Conservation (phyloP, 1,140 invertebrate genomes). For the Pseudoatta argentina region DNA sequence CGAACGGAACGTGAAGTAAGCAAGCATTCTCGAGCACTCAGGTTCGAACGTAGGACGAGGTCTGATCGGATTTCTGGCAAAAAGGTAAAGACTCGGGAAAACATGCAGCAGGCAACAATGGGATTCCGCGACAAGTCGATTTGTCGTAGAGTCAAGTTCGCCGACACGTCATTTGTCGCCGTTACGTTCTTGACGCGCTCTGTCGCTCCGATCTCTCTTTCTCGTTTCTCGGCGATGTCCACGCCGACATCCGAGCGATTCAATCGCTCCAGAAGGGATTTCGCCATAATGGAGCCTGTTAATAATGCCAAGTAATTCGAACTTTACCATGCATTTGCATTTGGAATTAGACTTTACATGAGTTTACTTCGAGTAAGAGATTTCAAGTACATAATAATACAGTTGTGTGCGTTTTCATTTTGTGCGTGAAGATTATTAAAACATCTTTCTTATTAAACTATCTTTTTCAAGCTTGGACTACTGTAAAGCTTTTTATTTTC, state of each 20-base stretch:
- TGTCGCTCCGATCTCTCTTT: constrained; percentile 30
- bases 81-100: constrained; percentile 54
- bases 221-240: constrained; percentile 55
- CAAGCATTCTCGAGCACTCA: constrained; percentile 62
- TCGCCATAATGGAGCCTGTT: constrained; percentile 10
- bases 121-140: constrained; percentile 76
- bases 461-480: neutral
- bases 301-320: constrained; percentile 51
- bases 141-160: constrained; percentile 74
- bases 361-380: neutral
- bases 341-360: constrained; percentile 2
- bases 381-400: neutral
- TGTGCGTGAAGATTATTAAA: neutral
- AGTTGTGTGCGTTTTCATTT: neutral
- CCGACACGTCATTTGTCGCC: constrained; percentile 64
- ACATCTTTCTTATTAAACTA: neutral
- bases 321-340: neutral
- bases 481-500: neutral
- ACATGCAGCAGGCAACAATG: constrained; percentile 73
- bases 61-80: constrained; percentile 69
- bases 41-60: constrained; percentile 62
- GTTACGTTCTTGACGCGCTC: constrained; percentile 18
- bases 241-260: constrained; percentile 52
- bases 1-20: constrained; percentile 39
- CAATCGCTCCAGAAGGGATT: constrained; percentile 42